These are phyloP conservation scores for Styela plicata DNA, from an alignment of 23 tunicate genomes.

Conservation along the genomic window DNA sequence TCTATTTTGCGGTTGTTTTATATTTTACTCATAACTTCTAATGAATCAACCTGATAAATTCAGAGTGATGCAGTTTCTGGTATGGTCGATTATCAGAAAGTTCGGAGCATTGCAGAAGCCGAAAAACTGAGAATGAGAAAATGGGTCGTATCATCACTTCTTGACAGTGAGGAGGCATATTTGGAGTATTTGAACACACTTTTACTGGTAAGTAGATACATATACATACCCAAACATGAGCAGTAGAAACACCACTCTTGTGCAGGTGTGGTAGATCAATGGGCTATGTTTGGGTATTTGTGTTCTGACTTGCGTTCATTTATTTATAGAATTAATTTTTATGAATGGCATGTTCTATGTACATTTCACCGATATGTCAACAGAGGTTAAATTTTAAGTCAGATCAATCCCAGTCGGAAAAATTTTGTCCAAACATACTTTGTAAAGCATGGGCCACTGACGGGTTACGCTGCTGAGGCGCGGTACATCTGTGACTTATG, in stretches of 20 bases:
- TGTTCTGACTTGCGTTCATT: no score
- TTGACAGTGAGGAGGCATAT: conserved; percentile 70
- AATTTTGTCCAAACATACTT: no score
- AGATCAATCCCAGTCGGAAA: no score
- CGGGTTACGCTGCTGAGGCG: no score
- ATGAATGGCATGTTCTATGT: background rate
- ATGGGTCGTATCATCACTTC: conserved; percentile 78
- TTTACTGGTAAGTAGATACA: conserved; percentile 47
- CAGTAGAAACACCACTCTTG: no score
- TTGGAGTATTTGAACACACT: conserved; percentile 84
- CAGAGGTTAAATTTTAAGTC: no score
- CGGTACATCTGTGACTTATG: no score
- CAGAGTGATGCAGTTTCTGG: conserved; percentile 62
- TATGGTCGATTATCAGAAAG: conserved; percentile 94
- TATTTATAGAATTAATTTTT: no score
- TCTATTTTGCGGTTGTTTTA: background rate
- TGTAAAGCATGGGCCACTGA: no score
- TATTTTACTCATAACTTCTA: background rate
- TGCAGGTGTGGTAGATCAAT: no score
- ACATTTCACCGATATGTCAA: background rate
- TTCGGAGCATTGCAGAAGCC: conserved; percentile 88
- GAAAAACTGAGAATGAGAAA: conserved; percentile 86
- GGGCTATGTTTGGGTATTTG: no score
- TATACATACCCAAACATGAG: background rate
- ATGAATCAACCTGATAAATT: background rate